These are phyloP conservation scores for Diarsia mendica DNA, from an alignment of 2,888 invertebrate species.

Conservation along the genomic window DNA sequence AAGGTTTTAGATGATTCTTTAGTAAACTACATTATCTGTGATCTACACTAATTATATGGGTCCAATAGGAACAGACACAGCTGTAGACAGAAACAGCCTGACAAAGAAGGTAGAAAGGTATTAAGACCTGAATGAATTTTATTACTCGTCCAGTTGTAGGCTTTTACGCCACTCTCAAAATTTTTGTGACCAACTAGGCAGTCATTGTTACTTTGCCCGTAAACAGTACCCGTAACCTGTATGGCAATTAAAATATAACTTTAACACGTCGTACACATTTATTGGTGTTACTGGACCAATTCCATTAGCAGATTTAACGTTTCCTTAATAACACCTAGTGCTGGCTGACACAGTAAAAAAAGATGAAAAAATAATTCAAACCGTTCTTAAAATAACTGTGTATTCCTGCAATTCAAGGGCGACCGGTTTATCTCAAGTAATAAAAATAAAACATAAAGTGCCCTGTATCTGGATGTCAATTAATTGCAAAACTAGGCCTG, in stretches of 20 bases:
- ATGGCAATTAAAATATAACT: not conserved
- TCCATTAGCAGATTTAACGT: constrained; percentile 30
- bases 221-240: not conserved
- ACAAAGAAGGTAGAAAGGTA: not conserved
- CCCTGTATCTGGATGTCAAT: constrained; percentile 37
- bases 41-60: not conserved
- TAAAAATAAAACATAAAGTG: constrained; percentile 37
- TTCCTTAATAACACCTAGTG: constrained; percentile 21
- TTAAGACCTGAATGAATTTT: not conserved
- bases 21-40: not conserved
- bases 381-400: constrained; percentile 3
- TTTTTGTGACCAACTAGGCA: not conserved
- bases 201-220: not conserved
- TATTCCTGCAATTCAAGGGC: constrained; percentile 45
- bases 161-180: not conserved
- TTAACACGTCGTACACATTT: constrained; percentile 16
- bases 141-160: not conserved
- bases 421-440: constrained; percentile 4
- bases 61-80: no score
- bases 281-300: constrained; percentile 19
- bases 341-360: constrained; percentile 17
- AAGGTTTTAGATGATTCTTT: not conserved
- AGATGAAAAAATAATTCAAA: constrained; percentile 11
- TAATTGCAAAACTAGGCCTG: constrained; percentile 52
- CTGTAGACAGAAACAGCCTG: not conserved